phyloP scores from a whole-genome alignment of 37 sponge, comb jelly and placozoan genomes.

The Beroe ovata region DNA sequence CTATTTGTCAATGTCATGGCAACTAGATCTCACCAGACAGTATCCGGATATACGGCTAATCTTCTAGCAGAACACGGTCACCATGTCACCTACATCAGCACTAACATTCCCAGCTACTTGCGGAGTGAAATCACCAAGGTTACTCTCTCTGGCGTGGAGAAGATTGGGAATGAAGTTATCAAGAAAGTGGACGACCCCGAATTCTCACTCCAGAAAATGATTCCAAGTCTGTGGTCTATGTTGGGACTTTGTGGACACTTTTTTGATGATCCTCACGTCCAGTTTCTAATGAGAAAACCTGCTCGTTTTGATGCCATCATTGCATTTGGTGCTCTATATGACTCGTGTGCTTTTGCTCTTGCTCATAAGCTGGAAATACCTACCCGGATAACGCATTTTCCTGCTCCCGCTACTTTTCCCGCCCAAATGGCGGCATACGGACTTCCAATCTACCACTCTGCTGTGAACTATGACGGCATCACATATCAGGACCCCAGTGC shows the following conservation, averaged over 20 bases:
- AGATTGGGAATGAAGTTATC: constrained; percentile 3
- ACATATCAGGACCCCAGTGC: neutral
- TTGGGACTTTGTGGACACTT: constrained; percentile 15
- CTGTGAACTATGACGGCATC: constrained; percentile 2
- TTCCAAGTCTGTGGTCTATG: neutral
- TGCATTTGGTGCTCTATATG: constrained; percentile 19
- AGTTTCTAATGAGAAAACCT: neutral
- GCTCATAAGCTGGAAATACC: constrained; percentile 20
- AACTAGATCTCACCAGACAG: constrained; percentile 27
- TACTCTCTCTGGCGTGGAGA: neutral
- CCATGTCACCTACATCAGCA: constrained; percentile 41
- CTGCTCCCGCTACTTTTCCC: constrained; percentile 26
- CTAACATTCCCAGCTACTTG: constrained; percentile 39
- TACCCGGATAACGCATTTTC: neutral
- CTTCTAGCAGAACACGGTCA: constrained; percentile 45
- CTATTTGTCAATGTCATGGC: constrained; percentile 12
- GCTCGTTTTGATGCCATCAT: constrained; percentile 35
- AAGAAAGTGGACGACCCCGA: constrained; percentile 6
- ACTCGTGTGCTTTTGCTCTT: constrained; percentile 16
- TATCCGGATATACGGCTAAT: constrained; percentile 25
- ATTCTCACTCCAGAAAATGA: neutral
- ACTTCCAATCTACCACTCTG: constrained; percentile 1
- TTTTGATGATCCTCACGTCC: neutral
- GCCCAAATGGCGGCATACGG: constrained; percentile 21
- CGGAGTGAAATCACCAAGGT: neutral